phyloP scores from a whole-genome alignment of 2,888 invertebrate genomes.

The Xestia xanthographa region DNA sequence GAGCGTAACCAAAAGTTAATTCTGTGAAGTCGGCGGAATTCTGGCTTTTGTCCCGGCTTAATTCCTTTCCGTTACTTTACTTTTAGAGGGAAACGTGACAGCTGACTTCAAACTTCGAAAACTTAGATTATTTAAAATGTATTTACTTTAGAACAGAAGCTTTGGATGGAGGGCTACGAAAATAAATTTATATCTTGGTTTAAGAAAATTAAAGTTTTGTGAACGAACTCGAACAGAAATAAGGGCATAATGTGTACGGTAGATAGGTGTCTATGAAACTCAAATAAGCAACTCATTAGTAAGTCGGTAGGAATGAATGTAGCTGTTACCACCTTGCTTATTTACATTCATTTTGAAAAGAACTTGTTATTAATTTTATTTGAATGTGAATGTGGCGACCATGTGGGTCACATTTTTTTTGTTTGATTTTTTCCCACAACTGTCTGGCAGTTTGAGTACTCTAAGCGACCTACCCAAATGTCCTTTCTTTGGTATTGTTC shows the following conservation, averaged over 20 bases:
- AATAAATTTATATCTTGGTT: background rate
- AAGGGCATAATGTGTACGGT: too few species aligned
- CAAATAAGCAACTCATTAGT: background rate
- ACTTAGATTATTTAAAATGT: background rate
- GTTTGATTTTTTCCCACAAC: too few species aligned
- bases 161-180: background rate
- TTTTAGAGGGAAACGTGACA: background rate
- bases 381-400: too few species aligned
- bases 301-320: background rate
- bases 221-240: background rate
- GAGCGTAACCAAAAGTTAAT: conserved; percentile 17
- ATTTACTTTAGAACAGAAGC: background rate
- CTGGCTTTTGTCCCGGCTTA: conserved; percentile 2
- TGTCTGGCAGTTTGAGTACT: too few species aligned
- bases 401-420: too few species aligned
- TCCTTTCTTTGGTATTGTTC: too few species aligned
- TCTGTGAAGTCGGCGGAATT: conserved; percentile 19
- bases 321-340: background rate
- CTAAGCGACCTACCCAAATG: too few species aligned
- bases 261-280: background rate
- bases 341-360: too few species aligned
- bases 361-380: too few species aligned
- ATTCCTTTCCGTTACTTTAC: background rate
- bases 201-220: background rate
- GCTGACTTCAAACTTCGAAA: background rate